Evolutionary conservation across 2,113 vertebrate species (phyloP), one percentile per base, ranked within the genome.

Genomic region (Electrona antarctica): DNA sequence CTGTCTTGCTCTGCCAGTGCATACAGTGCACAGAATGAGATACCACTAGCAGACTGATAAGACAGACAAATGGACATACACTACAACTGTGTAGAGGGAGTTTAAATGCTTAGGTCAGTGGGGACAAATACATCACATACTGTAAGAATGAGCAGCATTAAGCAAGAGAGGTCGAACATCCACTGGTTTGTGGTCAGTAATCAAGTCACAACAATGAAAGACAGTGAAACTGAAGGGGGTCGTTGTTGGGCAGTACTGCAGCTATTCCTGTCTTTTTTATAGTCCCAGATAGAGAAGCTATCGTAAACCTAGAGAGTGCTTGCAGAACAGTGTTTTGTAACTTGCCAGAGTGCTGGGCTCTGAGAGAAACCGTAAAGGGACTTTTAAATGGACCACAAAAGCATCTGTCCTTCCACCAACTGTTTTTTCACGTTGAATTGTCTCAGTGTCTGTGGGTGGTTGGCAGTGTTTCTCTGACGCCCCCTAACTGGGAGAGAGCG

Each of bases 401-500:
- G 61, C 73, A 57, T 68, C 7, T 71, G 61, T 76, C 77, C n/a
- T 3, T 57, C 71, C 46, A 46, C 59, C 21, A 60, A 78, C 50
- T 57, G 15, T 61, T 54, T 78, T 66, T 65, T 65, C 33, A 41
- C 47, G 49, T 66, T 60, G 51, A 72, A 82, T 81, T 73, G 78
- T 84, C 77, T 81, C 47, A 83, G 69, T 60, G 77, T 73, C 66
- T 72, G 68, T 54, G 13, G 21, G 62, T 60, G 58, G 74, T 74
- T 64, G 85, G 80, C 76, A 83, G 77, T 73, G 68, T 64, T 56
- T 84, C 58, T 81, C 81, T 84, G 81, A 86, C 73, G 80, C 79
- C 82, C 77, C 83, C 91, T 96, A 98, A 94, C 95, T 96, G 85
- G 97, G 97, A 74, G 95, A 97, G 77, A 95, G 93, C 64, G 94